A percentile compares a stretch with the other conserved stretches of the same genome.
Conservation (phyloP, 1,140 invertebrate species). For the Cyrtorhinus lividipennis region DNA sequence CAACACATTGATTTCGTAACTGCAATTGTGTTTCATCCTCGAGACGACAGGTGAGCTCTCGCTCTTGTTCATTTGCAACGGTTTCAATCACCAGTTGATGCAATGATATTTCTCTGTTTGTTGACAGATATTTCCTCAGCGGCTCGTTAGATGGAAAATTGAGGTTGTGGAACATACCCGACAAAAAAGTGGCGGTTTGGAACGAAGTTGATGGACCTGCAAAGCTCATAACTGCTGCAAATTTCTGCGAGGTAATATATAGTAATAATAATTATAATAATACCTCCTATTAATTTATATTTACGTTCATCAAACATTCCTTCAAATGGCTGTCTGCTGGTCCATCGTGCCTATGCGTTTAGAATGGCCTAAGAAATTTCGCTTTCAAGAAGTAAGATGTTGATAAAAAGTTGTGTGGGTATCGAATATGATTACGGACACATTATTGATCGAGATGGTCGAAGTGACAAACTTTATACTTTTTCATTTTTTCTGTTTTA, state of each 20-base stretch:
- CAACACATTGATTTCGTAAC: conserved; percentile 99
- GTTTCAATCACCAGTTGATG: no score
- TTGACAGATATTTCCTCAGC: conserved; percentile 65
- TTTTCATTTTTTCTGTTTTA: no score
- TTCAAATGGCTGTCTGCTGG: no score
- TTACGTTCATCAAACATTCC: no score
- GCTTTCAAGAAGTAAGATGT: no score
- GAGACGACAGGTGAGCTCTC: conserved; percentile 54
- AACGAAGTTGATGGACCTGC: conserved; percentile 89
- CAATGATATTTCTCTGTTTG: background rate
- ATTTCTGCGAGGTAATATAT: conserved; percentile 77
- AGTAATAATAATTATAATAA: background rate
- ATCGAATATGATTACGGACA: no score
- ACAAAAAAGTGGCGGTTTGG: conserved; percentile 95
- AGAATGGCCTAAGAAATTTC: no score
- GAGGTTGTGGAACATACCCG: conserved; percentile 96
- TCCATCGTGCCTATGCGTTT: no score
- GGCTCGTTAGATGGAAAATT: conserved; percentile 92
- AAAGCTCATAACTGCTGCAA: conserved; percentile 93
- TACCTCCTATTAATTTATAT: no score
- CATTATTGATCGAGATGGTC: no score
- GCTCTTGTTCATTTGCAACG: background rate
- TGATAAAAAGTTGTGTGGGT: no score
- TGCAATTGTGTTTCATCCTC: conserved; percentile 94
- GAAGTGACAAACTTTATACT: no score